Evolutionary conservation across 2,113 vertebrate species (phyloP).

Genomic region (Leptocoma aspasia): DNA sequence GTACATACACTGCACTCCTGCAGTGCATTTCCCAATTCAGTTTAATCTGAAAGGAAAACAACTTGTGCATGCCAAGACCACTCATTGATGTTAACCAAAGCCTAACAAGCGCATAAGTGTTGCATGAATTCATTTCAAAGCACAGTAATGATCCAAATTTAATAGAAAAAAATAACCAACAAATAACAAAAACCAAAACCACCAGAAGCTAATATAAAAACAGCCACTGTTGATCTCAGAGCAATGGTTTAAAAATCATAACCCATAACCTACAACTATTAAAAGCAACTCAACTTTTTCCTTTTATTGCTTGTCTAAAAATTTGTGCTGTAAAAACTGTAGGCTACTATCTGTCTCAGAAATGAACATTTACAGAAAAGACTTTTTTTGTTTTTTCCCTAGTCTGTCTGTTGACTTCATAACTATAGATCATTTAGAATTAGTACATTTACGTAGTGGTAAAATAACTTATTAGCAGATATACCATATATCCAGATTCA

Average conservation of each 20-base stretch:
- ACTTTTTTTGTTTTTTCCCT: rapidly evolving
- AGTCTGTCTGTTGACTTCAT: neutral
- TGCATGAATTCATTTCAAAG: neutral
- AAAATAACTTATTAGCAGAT: neutral
- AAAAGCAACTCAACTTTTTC: neutral
- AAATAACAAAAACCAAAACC: neutral
- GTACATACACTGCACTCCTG: neutral
- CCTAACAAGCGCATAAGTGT: neutral
- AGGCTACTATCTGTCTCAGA: neutral
- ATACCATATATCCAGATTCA: neutral
- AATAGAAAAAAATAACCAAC: neutral
- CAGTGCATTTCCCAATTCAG: neutral
- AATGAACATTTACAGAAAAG: neutral
- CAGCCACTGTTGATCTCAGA: neutral
- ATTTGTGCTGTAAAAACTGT: neutral
- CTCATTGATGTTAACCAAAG: neutral
- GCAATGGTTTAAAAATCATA: neutral
- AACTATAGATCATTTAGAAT: neutral
- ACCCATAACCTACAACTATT: neutral
- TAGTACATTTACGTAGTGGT: neutral
- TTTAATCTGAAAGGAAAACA: neutral
- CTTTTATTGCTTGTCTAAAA: neutral
- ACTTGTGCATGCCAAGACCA: neutral
- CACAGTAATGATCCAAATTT: neutral
- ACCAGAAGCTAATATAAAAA: neutral